phyloP scores from a whole-genome alignment of 2,888 invertebrate species.

The Iphiclides podalirius region DNA sequence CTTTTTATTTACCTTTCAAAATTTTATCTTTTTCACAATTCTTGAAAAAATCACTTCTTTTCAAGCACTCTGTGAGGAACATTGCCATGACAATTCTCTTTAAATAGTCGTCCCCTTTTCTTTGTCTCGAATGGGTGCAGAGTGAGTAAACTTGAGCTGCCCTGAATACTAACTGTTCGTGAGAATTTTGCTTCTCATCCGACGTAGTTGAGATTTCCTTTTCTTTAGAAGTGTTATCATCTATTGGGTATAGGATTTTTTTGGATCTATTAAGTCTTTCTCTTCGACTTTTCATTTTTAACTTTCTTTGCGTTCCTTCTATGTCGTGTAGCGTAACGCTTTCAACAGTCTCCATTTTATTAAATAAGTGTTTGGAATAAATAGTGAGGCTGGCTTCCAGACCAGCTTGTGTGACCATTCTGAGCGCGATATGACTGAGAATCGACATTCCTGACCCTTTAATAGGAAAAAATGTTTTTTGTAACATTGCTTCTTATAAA shows the following conservation, averaged over 20 bases:
- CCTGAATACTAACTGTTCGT: constrained; percentile 57
- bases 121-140: constrained; percentile 82
- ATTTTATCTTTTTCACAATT: constrained; percentile 46
- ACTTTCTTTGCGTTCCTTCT: constrained; percentile 61
- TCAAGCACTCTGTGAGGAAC: constrained; percentile 86
- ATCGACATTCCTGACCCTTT: constrained; percentile 89
- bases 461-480: background rate
- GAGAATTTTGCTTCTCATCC: constrained; percentile 50
- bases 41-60: constrained; percentile 83
- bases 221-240: constrained; percentile 47
- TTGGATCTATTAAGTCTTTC: constrained; percentile 63
- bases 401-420: constrained; percentile 87
- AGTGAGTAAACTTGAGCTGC: constrained; percentile 81
- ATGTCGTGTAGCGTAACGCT: constrained; percentile 57
- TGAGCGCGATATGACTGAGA: constrained; percentile 85
- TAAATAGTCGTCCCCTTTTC: constrained; percentile 84
- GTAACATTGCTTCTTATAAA: no score
- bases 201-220: constrained; percentile 45
- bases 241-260: constrained; percentile 52
- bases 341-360: constrained; percentile 51
- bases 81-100: constrained; percentile 88
- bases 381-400: constrained; percentile 69
- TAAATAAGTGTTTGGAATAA: constrained; percentile 60
- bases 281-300: constrained; percentile 64
- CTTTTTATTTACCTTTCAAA: constrained; percentile 50